phyloP scores from a whole-genome alignment of 2,113 vertebrate genomes.

The Bubo blakistoni region DNA sequence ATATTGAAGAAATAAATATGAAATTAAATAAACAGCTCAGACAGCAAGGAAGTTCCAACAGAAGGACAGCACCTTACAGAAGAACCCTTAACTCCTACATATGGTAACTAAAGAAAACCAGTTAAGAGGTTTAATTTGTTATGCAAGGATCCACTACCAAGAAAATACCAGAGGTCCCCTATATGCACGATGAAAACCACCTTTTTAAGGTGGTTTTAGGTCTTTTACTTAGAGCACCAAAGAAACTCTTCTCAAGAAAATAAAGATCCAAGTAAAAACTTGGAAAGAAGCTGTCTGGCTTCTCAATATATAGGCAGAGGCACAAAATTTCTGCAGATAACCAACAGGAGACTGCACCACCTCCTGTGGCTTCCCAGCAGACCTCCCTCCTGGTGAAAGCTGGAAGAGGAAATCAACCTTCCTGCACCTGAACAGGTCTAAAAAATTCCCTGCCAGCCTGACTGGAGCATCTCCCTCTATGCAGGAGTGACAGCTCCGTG shows the following conservation, averaged over 20 bases:
- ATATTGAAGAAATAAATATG: background rate
- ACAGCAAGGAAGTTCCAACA: background rate
- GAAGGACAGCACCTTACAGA: background rate
- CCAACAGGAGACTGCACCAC: background rate
- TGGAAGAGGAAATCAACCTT: background rate
- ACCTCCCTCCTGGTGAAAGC: background rate
- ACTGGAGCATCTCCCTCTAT: background rate
- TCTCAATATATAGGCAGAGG: background rate
- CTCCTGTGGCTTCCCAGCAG: background rate
- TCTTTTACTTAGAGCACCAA: background rate
- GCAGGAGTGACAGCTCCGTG: background rate
- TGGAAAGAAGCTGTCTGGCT: background rate
- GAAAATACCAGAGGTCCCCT: background rate
- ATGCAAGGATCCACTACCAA: background rate
- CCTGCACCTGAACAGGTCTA: background rate
- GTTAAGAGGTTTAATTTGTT: background rate
- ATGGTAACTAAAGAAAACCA: background rate
- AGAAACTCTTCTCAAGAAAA: background rate
- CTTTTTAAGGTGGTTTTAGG: background rate
- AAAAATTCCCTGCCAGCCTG: background rate
- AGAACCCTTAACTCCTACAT: background rate
- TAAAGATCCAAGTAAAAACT: background rate
- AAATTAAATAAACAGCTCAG: background rate
- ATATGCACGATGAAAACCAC: background rate
- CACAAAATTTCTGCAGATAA: background rate